phyloP scores from a whole-genome alignment of 2,113 vertebrate genomes.

The Ochotona curzoniae region DNA sequence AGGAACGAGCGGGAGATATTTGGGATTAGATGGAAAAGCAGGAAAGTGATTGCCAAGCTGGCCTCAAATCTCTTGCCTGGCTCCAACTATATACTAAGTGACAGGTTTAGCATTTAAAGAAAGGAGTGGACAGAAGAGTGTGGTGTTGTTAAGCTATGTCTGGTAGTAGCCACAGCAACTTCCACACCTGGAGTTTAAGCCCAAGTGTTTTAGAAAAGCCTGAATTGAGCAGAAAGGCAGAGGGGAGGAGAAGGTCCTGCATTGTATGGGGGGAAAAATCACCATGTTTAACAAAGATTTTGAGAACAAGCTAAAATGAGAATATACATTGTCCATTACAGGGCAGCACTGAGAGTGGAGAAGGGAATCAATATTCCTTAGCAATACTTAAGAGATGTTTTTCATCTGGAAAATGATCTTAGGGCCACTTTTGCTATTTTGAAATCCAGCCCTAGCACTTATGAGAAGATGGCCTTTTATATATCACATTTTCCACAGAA shows the following conservation, averaged over 20 bases:
- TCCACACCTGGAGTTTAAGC: slow-evolving; percentile 35
- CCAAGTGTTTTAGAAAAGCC: slow-evolving; percentile 55
- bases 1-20: slow-evolving; percentile 3
- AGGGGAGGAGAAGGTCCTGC: neutral
- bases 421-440: slow-evolving; percentile 85
- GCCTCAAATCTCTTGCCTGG: neutral
- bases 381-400: slow-evolving; percentile 76
- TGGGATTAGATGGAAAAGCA: neutral
- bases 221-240: slow-evolving; percentile 3
- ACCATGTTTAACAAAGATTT: slow-evolving; percentile 73
- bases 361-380: slow-evolving; percentile 76
- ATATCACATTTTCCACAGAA: slow-evolving; percentile 81
- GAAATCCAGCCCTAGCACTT: slow-evolving; percentile 85
- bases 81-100: neutral
- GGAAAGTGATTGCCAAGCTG: neutral
- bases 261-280: slow-evolving; percentile 68
- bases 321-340: slow-evolving; percentile 64
- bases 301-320: slow-evolving; percentile 67
- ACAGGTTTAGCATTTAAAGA: slow-evolving; percentile 40
- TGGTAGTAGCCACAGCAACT: neutral
- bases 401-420: slow-evolving; percentile 82
- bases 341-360: slow-evolving; percentile 56
- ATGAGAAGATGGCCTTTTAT: slow-evolving; percentile 82
- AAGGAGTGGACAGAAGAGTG: neutral
- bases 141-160: neutral